Conservation (phyloP, 1,140 invertebrate genomes). For the Drosophila nebulosa region DNA sequence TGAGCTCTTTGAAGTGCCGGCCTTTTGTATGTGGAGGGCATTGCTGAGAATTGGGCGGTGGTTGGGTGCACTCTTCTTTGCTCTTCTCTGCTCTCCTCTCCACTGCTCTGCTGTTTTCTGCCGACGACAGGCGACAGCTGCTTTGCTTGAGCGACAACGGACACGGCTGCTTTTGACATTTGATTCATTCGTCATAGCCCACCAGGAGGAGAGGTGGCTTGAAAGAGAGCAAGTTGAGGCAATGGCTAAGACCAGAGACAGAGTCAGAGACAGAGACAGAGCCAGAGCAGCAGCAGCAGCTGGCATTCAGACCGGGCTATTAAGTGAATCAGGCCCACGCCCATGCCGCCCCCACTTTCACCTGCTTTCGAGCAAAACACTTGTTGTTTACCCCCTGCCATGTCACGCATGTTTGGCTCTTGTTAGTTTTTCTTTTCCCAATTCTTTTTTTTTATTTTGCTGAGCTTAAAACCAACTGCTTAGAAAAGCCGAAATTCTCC, state of each 20-base stretch:
- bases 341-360: slow-evolving; percentile 4
- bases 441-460: not conserved
- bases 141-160: slow-evolving; percentile 74
- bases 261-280: not conserved
- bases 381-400: slow-evolving; percentile 55
- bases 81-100: not conserved
- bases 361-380: slow-evolving; percentile 58
- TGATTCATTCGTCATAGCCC: slow-evolving; percentile 76
- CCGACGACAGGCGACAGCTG: slow-evolving; percentile 72
- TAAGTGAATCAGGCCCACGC: slow-evolving; percentile 60
- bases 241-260: not conserved
- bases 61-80: not conserved
- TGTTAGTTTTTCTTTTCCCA: slow-evolving; percentile 12
- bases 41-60: not conserved
- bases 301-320: slow-evolving; percentile 46
- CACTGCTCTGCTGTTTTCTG: slow-evolving; percentile 39
- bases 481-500: not conserved
- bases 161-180: slow-evolving; percentile 75
- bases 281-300: slow-evolving; percentile 46
- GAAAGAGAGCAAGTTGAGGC: not conserved
- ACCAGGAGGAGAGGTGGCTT: slow-evolving; percentile 21
- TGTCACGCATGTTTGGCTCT: slow-evolving; percentile 47
- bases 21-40: slow-evolving; percentile 21
- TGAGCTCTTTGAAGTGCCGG: slow-evolving; percentile 67
- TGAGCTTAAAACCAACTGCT: not conserved